Conservation (phyloP, 2,888 invertebrate species). For the Rutpela maculata region DNA sequence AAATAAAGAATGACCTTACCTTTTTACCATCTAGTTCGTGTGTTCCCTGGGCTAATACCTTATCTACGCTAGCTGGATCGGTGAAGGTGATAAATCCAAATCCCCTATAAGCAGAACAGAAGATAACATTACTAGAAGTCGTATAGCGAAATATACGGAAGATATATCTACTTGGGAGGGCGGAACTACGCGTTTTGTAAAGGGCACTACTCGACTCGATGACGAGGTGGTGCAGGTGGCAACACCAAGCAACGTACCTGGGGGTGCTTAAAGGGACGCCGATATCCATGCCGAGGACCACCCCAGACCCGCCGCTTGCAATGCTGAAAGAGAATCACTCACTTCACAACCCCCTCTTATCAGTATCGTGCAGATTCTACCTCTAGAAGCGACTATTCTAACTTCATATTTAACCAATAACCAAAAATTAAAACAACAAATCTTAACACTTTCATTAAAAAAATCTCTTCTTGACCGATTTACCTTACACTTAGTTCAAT, state of each 20-base stretch:
- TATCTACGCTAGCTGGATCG: slow-evolving; percentile 98
- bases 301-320: slow-evolving; percentile 72
- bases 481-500: too few species aligned
- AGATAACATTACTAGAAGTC: slow-evolving; percentile 67
- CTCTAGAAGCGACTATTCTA: slow-evolving; percentile 65
- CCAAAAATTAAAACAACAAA: slow-evolving; percentile 30
- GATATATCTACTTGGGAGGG: slow-evolving; percentile 48
- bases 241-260: slow-evolving; percentile 74
- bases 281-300: slow-evolving; percentile 75
- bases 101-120: slow-evolving; percentile 85
- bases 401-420: slow-evolving; percentile 13
- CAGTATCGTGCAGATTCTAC: slow-evolving; percentile 71
- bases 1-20: slow-evolving; percentile 79
- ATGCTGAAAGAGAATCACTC: slow-evolving; percentile 76
- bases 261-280: slow-evolving; percentile 75
- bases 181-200: slow-evolving; percentile 44
- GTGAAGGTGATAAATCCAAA: slow-evolving; percentile 99
- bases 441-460: background rate
- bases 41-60: slow-evolving; percentile 98
- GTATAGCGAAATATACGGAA: slow-evolving; percentile 42
- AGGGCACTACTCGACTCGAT: slow-evolving; percentile 41
- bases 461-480: too few species aligned
- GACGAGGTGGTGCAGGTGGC: slow-evolving; percentile 47
- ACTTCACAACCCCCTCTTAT: slow-evolving; percentile 73
- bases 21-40: slow-evolving; percentile 99